phyloP scores from a whole-genome alignment of 2,113 vertebrate species.

The Paradisaea rubra region DNA sequence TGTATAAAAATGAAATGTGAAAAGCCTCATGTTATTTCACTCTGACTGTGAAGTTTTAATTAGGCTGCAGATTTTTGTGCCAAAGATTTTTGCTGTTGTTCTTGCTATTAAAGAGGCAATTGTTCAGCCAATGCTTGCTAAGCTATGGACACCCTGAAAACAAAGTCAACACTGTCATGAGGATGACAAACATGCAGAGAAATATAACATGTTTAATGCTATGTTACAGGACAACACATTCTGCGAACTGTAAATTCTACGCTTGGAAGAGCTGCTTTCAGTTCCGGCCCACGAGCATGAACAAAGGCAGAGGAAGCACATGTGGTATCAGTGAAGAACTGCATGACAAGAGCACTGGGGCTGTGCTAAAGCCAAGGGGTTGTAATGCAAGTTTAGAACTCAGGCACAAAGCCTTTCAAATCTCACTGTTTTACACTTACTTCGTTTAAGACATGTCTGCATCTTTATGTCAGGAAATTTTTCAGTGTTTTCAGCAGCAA shows the following conservation, averaged over 20 bases:
- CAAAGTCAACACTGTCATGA: neutral
- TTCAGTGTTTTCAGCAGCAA: constrained; percentile 7
- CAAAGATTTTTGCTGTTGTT: neutral
- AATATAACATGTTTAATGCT: neutral
- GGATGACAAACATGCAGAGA: neutral
- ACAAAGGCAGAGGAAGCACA: neutral
- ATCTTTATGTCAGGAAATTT: constrained; percentile 9
- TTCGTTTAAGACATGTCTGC: constrained; percentile 56
- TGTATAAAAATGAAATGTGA: neutral
- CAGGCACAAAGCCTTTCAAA: neutral
- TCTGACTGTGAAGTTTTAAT: neutral
- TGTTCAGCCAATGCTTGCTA: neutral
- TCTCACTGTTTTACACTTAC: constrained; percentile 51
- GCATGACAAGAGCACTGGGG: neutral
- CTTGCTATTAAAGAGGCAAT: neutral
- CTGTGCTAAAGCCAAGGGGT: neutral
- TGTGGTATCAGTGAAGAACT: neutral
- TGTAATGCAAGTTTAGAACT: neutral
- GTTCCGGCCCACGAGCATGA: neutral
- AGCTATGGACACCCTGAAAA: neutral
- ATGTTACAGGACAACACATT: neutral
- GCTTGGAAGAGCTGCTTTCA: neutral
- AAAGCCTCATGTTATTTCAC: neutral
- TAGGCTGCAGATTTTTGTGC: neutral
- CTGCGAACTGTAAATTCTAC: neutral